Evolutionary conservation across 2,888 invertebrate species (phyloP), one percentile per base, ranked within the genome.

Genomic region (Drosophila monieri): DNA sequence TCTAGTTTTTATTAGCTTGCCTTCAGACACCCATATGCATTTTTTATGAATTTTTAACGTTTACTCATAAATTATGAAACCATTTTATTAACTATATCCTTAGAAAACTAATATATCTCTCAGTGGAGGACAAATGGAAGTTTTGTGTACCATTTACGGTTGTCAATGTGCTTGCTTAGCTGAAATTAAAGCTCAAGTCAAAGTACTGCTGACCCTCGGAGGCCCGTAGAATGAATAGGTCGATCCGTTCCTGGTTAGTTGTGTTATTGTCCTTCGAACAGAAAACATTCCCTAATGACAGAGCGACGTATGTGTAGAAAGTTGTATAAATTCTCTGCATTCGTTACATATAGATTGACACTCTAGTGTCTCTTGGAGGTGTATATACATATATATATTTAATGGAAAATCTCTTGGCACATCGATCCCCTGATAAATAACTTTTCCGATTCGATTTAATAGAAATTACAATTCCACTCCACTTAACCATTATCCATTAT

Each of bases 161-260:
- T 83, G 84, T 86, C 85, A 83, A 84, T 76, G 83, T 57, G 59
- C 61, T 60, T 55, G 62, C 70, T 60, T 52, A 59, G 67, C 60
- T 43, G 46, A 32, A 64, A 64, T 64, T 64, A 64, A 64, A 58
- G 59, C 62, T 61, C 39, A 58, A 66, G 48, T 65, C 25, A 51
- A 18, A 15, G 12, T 56, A 57, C 21, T 8, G 18, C 23, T 64
- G 70, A 58, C 61, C 44, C 62, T 49, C 9, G 46, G 44, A 27
- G 35, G 12, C 23, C 5, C 12, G 62, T 30, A 3, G n/a, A 41
- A 61, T 15, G 43, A 30, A 49, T 18, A n/a, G 44, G 49, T 62
- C 30, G 52, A 30, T 30, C 27, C 52, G 15, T n/a, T 27, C 37
- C 27, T n/a, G 25, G 27, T 55, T 27, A 27, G 15, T n/a, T 47